phyloP scores from a whole-genome alignment of 2,888 invertebrate species.

The Temnothorax ravouxi region DNA sequence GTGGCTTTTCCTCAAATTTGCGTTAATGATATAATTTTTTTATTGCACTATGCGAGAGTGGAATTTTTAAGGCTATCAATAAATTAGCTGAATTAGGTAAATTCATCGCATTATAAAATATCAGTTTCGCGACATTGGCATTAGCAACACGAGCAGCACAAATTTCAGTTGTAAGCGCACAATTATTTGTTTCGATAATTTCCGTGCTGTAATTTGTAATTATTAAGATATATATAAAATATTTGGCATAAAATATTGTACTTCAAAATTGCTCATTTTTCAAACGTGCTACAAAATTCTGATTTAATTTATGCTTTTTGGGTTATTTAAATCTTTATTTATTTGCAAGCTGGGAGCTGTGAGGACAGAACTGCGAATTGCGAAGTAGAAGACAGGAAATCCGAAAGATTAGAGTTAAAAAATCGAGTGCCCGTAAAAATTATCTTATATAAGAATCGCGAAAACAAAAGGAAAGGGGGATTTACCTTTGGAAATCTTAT shows the following conservation, averaged over 20 bases:
- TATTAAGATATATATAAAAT: not conserved
- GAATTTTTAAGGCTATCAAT: not conserved
- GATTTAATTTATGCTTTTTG: not conserved
- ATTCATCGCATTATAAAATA: not conserved
- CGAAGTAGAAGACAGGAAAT: not conserved
- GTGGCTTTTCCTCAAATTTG: not conserved
- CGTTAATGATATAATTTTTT: not conserved
- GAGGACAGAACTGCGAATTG: not conserved
- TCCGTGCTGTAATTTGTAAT: not conserved
- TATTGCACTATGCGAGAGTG: not conserved
- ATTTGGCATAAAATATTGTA: not conserved
- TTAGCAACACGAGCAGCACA: not conserved
- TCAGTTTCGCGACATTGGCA: not conserved
- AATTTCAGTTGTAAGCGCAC: not conserved
- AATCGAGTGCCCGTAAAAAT: not conserved
- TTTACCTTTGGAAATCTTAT: slow-evolving; percentile 44
- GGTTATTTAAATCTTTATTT: not conserved
- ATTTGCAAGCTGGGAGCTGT: not conserved
- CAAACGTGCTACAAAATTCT: not conserved
- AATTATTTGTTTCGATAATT: not conserved
- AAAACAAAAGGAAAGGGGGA: not conserved
- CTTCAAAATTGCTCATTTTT: not conserved
- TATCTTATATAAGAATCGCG: not conserved
- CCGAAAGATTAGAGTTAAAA: not conserved
- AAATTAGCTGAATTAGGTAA: not conserved